Conservation (phyloP, 1,140 invertebrate genomes). For the Oreohelix idahoensis region DNA sequence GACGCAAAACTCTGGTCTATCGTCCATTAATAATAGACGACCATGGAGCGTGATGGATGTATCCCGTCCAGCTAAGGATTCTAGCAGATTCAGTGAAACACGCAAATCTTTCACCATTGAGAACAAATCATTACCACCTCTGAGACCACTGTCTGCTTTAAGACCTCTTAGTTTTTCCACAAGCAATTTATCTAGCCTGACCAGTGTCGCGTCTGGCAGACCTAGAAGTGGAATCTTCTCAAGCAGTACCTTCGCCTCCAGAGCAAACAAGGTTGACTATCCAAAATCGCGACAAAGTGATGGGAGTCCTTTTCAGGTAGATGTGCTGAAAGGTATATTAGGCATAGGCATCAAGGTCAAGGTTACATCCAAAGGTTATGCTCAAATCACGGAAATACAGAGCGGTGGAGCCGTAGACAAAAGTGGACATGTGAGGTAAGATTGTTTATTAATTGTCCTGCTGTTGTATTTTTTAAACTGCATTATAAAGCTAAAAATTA, state of each 20-base stretch:
- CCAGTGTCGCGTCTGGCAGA: not conserved
- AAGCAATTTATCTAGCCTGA: not conserved
- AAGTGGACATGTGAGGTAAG: constrained; percentile 64
- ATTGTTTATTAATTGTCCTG: not conserved
- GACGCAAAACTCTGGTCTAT: too few species aligned
- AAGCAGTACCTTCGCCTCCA: not conserved
- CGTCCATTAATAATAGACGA: not conserved
- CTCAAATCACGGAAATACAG: constrained; percentile 60
- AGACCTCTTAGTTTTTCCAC: not conserved
- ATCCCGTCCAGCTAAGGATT: too few species aligned
- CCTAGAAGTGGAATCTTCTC: not conserved
- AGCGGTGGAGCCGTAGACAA: constrained; percentile 58
- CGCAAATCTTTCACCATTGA: constrained; percentile 3
- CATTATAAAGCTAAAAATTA: too few species aligned
- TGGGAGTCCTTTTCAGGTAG: constrained; percentile 60
- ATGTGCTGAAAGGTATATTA: constrained; percentile 62
- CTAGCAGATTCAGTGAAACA: not conserved
- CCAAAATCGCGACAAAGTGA: constrained; percentile 50
- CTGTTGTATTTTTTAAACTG: too few species aligned
- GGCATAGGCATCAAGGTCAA: constrained; percentile 63
- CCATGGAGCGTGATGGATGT: constrained; percentile 11
- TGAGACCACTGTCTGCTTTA: not conserved
- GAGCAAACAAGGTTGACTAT: constrained; percentile 32
- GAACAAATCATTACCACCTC: not conserved
- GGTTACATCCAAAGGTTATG: constrained; percentile 52